Evolutionary conservation across 2,797 vertebrate species (phyloP), one percentile per base, ranked within the genome.

Genomic region (Odontamblyopus rebecca): DNA sequence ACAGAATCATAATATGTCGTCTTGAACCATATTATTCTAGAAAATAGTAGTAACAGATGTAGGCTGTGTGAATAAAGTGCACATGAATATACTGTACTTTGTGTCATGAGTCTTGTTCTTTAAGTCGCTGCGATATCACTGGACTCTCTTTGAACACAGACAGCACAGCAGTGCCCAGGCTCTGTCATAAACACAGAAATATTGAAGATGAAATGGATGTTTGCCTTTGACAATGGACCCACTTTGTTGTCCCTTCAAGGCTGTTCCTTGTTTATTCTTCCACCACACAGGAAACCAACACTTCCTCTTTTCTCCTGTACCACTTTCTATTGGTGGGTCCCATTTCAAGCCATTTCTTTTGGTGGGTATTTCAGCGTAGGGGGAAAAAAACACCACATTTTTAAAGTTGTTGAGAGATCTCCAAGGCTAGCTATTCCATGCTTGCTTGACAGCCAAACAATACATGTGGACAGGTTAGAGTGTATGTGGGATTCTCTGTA

Each of bases 401-500:
- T 63, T 63, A 8, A 23, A 78, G 67, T n/a, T 0, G 6, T 69
- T 72, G 62, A 71, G 68, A 74, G 67, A 41, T 56, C 11, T 69
- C 61, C 70, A 79, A 78, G 61, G 73, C 70, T 67, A 67, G 26
- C 70, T 63, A 68, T 75, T 77, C 66, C 72, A 23, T 74, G 75
- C 69, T 73, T 23, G 32, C 74, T 71, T 82, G 82, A 89, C 75
- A 79, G 85, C 74, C 78, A 70, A 84, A 87, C 74, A 77, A 68
- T 65, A 79, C 27, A 12, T 9, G 57, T 53, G 77, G 74, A 79
- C 53, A 38, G 68, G 78, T 68, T 74, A 77, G 68, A 70, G 72
- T 71, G 66, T 74, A 68, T 57, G 63, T 68, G 71, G 70, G 70
- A 48, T 71, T 75, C 69, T 63, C 66, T 53, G 85, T 77, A 69